Percentiles rank a stretch among this genome's conserved stretches.
These are phyloP conservation scores for Cryptus viduatorius DNA, from an alignment of 2,888 invertebrate genomes.

Conservation along the genomic window DNA sequence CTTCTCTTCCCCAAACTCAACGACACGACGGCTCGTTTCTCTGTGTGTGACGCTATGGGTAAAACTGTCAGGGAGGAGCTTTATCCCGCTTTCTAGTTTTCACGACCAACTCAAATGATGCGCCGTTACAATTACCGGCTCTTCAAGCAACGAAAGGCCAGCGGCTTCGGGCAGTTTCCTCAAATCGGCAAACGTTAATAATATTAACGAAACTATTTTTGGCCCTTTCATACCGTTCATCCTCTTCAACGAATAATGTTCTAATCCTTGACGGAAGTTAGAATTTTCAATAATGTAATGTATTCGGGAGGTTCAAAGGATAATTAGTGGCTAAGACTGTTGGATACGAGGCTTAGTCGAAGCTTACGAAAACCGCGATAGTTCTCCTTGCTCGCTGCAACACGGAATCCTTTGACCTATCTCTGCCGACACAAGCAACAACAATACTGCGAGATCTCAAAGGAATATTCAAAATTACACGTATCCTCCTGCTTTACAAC, in stretches of 20 bases:
- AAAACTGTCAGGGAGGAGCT: slow-evolving; percentile 4
- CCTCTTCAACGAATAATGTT: neutral
- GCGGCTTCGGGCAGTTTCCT: neutral
- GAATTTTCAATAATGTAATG: too few relatives aligned
- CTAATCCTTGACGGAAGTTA: neutral
- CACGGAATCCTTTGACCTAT: slow-evolving; percentile 30
- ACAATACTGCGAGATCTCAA: slow-evolving; percentile 32
- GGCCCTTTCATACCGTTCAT: neutral
- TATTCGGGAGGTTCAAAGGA: too few relatives aligned
- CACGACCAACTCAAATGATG: slow-evolving; percentile 50
- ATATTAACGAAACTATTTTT: slow-evolving; percentile 17
- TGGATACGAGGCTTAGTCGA: neutral
- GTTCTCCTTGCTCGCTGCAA: neutral
- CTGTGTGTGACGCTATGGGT: slow-evolving; percentile 1
- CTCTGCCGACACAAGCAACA: slow-evolving; percentile 22
- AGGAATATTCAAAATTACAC: slow-evolving; percentile 53
- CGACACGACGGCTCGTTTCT: neutral
- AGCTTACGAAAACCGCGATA: slow-evolving; percentile 11
- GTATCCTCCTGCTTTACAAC: slow-evolving; percentile 5
- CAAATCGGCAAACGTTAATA: slow-evolving; percentile 23
- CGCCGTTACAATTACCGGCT: slow-evolving; percentile 40
- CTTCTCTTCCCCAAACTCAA: slow-evolving; percentile 3
- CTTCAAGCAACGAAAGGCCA: slow-evolving; percentile 38
- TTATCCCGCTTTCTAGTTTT: slow-evolving; percentile 51
- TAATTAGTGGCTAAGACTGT: too few relatives aligned